These are phyloP conservation scores for Lamproptera curius DNA, from an alignment of 2,888 invertebrate species.

Conservation along the genomic window DNA sequence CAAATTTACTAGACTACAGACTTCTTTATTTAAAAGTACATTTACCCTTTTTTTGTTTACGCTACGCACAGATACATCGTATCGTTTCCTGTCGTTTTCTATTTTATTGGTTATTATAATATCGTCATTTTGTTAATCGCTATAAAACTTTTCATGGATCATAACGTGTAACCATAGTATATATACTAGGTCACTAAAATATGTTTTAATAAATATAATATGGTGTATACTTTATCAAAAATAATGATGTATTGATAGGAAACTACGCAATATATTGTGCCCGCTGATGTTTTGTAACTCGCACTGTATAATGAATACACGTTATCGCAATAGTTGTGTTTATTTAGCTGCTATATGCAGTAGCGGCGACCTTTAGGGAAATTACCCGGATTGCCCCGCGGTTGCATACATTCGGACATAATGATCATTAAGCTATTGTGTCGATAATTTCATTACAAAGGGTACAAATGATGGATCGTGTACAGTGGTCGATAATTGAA, in stretches of 20 bases:
- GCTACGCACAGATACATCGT: no score
- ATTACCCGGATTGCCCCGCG: slow-evolving; percentile 30
- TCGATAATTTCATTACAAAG: slow-evolving; percentile 16
- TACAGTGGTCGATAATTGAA: slow-evolving; percentile 2
- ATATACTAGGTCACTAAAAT: no score
- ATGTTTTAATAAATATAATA: no score
- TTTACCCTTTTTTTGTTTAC: no score
- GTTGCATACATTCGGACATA: slow-evolving; percentile 18
- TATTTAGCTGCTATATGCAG: slow-evolving; percentile 39
- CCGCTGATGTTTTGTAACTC: background rate
- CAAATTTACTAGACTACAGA: no score
- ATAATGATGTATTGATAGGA: background rate
- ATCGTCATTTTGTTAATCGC: no score
- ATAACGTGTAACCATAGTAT: no score
- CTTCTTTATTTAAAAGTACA: no score
- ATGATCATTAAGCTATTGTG: slow-evolving; percentile 26
- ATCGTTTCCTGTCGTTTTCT: no score
- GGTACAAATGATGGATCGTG: slow-evolving; percentile 17
- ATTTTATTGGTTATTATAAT: no score
- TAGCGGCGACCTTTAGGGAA: slow-evolving; percentile 47
- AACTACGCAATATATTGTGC: background rate
- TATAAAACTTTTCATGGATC: no score
- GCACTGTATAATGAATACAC: slow-evolving; percentile 5
- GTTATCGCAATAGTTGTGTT: slow-evolving; percentile 52
- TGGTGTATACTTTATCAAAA: no score